A percentile compares a stretch with the other conserved stretches of the same genome.
Evolutionary conservation across 2,888 invertebrate genomes (phyloP).

Genomic region (Brassicogethes aeneus): DNA sequence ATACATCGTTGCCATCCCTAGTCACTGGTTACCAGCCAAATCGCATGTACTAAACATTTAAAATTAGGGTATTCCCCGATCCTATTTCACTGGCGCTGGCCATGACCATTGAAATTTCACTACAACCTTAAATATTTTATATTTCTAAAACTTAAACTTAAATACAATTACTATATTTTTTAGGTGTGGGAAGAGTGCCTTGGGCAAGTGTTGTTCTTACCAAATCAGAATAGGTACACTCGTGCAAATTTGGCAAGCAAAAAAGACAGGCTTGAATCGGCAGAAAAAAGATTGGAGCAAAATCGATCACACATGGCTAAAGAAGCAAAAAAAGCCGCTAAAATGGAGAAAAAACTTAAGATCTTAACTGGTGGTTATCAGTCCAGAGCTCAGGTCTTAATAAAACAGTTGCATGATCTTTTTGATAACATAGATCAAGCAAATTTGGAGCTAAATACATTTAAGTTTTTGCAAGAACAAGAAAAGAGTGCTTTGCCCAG

Average conservation of each 20-base stretch:
- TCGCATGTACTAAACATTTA: too few species aligned
- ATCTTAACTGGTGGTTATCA: constrained; percentile 92
- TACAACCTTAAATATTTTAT: too few species aligned
- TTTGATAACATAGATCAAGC: constrained; percentile 88
- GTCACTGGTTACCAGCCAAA: too few species aligned
- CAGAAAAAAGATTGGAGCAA: constrained; percentile 85
- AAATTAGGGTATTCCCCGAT: too few species aligned
- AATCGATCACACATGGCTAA: constrained; percentile 86
- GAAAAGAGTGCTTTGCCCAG: constrained; percentile 86
- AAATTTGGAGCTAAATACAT: constrained; percentile 81
- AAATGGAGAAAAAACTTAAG: constrained; percentile 95
- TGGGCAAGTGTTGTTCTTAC: constrained; percentile 83
- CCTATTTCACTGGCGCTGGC: too few species aligned
- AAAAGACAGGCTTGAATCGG: constrained; percentile 90
- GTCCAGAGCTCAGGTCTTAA: constrained; percentile 63
- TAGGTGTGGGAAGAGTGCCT: constrained; percentile 97
- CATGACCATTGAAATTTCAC: too few species aligned
- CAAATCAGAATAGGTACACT: constrained; percentile 67
- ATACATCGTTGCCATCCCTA: too few species aligned
- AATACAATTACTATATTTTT: too few species aligned
- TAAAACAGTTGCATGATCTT: constrained; percentile 80
- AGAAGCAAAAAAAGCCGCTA: constrained; percentile 93
- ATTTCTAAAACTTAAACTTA: too few species aligned
- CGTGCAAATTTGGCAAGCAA: constrained; percentile 91
- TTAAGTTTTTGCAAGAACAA: constrained; percentile 80